A percentile compares a stretch with the other conserved stretches of the same genome.
Conservation (phyloP, 2,113 vertebrate genomes). For the Phalacrocorax carbo region DNA sequence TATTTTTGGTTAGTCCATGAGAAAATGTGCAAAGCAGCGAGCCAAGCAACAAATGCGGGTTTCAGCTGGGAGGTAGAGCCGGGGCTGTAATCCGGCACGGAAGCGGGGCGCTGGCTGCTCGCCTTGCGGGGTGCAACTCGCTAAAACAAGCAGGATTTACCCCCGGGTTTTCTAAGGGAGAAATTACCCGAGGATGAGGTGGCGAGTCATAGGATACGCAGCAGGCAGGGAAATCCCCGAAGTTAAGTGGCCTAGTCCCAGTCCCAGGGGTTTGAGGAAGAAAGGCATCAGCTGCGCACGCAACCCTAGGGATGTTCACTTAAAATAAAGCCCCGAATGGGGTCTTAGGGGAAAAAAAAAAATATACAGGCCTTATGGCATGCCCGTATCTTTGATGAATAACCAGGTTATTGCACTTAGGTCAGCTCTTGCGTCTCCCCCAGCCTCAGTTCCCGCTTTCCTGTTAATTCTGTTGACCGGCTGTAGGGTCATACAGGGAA, state of each 20-base stretch:
- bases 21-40: neutral
- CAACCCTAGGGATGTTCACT: fast-evolving
- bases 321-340: neutral
- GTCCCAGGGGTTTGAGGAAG: neutral
- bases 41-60: fast-evolving
- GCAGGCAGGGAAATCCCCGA: neutral
- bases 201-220: fast-evolving
- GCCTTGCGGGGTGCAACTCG: fast-evolving
- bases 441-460: neutral
- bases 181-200: neutral
- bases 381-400: neutral
- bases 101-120: neutral
- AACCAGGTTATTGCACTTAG: neutral
- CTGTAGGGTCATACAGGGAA: neutral
- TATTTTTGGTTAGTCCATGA: neutral
- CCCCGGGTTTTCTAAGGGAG: neutral
- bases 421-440: fast-evolving
- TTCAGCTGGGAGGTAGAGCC: neutral
- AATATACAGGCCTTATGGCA: fast-evolving
- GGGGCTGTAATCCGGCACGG: neutral
- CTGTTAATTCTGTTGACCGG: neutral
- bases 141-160: neutral
- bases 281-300: fast-evolving
- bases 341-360: neutral
- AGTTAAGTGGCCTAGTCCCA: neutral